Percentiles rank a stretch among this genome's conserved stretches.
Conservation (phyloP, 2,797 vertebrate genomes). For the Sparidentex hasta region DNA sequence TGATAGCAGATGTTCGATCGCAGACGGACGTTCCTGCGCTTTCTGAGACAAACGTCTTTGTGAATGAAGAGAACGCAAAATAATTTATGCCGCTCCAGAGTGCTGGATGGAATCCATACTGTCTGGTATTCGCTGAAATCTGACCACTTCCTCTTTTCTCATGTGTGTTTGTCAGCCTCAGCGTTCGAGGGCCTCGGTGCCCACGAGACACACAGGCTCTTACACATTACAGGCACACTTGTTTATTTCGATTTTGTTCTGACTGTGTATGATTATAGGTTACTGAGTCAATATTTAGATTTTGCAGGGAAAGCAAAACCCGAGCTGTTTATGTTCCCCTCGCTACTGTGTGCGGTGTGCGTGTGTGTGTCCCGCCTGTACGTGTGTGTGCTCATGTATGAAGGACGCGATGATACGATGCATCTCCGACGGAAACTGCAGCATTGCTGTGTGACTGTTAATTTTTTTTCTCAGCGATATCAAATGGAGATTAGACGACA, state of each 20-base stretch:
- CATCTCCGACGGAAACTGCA: neutral
- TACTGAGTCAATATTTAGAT: constrained; percentile 86
- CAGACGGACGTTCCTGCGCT: neutral
- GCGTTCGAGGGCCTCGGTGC: constrained; percentile 39
- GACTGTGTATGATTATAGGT: constrained; percentile 83
- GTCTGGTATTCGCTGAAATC: constrained; percentile 46
- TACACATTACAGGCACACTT: constrained; percentile 64
- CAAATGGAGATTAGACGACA: constrained; percentile 2
- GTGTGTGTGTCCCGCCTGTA: neutral
- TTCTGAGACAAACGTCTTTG: constrained; percentile 29
- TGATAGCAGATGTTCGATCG: constrained; percentile 69
- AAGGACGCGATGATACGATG: constrained; percentile 16
- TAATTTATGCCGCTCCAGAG: constrained; percentile 39
- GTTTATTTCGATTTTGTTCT: constrained; percentile 82
- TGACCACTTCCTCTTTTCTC: constrained; percentile 53
- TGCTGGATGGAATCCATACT: constrained; percentile 47
- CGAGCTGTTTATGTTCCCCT: constrained; percentile 66
- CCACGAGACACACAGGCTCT: constrained; percentile 63
- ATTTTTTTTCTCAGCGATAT: neutral
- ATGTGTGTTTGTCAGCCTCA: constrained; percentile 53
- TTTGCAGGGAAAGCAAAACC: constrained; percentile 74
- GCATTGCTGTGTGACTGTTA: constrained; percentile 16
- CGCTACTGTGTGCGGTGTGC: constrained; percentile 62
- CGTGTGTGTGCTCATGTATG: constrained; percentile 5
- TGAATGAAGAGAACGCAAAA: constrained; percentile 19